These are phyloP conservation scores for Falco cherrug DNA, from an alignment of 2,797 vertebrate species.

Conservation along the genomic window DNA sequence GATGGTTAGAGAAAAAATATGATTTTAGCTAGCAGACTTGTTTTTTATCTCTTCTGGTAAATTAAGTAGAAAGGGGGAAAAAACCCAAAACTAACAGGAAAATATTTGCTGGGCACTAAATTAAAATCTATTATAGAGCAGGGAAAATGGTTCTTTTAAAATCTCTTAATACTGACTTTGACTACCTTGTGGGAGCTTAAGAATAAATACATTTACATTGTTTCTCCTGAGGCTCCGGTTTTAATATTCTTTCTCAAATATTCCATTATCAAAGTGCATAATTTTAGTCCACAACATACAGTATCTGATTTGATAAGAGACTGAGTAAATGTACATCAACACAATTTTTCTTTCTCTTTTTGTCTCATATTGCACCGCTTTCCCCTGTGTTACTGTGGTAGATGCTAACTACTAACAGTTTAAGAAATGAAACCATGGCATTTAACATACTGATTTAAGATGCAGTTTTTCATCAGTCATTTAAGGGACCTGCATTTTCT, in stretches of 20 bases:
- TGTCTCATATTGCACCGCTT: neutral
- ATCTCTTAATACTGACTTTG: slow-evolving; percentile 14
- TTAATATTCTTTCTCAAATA: slow-evolving; percentile 57
- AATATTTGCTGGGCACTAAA: neutral
- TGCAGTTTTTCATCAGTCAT: neutral
- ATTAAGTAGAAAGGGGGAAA: slow-evolving; percentile 31
- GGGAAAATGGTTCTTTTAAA: neutral
- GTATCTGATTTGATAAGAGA: neutral
- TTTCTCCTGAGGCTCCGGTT: slow-evolving; percentile 34
- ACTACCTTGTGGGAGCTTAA: slow-evolving; percentile 21
- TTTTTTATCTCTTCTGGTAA: slow-evolving; percentile 2
- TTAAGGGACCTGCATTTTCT: neutral
- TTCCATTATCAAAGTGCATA: slow-evolving; percentile 5
- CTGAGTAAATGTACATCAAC: neutral
- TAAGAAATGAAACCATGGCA: neutral
- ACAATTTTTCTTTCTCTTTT: neutral
- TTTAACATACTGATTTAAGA: neutral
- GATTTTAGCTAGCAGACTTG: slow-evolving; percentile 3
- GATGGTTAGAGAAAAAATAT: slow-evolving; percentile 17
- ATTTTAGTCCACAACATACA: neutral
- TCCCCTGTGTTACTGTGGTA: neutral
- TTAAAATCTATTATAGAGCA: neutral
- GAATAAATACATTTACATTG: slow-evolving; percentile 59
- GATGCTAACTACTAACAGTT: neutral
- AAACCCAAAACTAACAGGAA: slow-evolving; percentile 1